Base-by-base conservation (phyloP, 2,888 invertebrate species). In the Labia minor region DNA sequence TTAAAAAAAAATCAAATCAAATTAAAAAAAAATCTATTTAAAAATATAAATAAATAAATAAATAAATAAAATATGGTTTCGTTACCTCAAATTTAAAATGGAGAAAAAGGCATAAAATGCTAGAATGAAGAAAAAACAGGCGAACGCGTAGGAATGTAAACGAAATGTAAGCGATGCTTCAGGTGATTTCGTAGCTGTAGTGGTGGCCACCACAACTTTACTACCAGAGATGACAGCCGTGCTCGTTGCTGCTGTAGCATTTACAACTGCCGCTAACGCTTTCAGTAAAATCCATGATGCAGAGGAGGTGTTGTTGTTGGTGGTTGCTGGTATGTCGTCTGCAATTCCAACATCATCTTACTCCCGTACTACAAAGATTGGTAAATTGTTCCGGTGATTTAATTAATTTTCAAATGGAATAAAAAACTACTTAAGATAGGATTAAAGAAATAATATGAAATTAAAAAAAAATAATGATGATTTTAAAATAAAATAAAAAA, bases 91-190 rank as follows among this genome's bases (percentile, higher is more conserved):
- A 72, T 82, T 81, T 70, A 83, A 74, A 70, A 81, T 78, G 64
- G 83, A 81, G 74, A 81, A 80, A 73, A 82, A 79, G 63, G 81
- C 79, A 74, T 81, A 81, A 73, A 82, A 79, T 66, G 82, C 80
- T 66, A 83, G 78, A 72, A 81, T 75, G 73, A 81, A 78, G 76
- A 82, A 84, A 67, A 83, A 78, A 70, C 80, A 79, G 67, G 80
- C 82, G 71, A 83, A 80, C 63, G 82, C 81, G 72, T 82, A 83
- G 16, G 80, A 78, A 74, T 84, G 83, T 49, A 83, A 73, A 65
- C 80, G 77, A 75, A 83, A 82, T 61, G 8, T n/a, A 14, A 49
- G 14, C 6, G 49, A 49, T n/a, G 16, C n/a, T 3, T 49, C 49
- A 16, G 49, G n/a, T 8, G n/a, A 14, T 49, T 16, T 11, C 4